These are phyloP conservation scores for Plagiodera versicolora DNA, from an alignment of 2,888 invertebrate genomes.

Conservation along the genomic window DNA sequence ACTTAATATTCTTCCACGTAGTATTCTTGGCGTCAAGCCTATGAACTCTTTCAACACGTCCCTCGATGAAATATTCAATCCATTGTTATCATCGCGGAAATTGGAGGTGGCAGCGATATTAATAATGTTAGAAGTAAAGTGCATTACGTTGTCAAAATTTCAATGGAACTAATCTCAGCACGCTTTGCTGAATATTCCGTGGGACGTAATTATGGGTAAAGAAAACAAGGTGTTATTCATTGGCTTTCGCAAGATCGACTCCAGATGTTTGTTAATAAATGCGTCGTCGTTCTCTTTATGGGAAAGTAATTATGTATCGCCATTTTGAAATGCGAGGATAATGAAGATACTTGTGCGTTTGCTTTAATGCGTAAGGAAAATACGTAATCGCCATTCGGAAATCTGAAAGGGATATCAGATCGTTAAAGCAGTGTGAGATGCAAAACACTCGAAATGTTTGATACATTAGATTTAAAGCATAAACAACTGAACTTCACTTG, in stretches of 20 bases:
- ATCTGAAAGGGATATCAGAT: no score
- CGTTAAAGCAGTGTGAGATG: no score
- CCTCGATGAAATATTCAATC: neutral
- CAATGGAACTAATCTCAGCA: slow-evolving; percentile 3
- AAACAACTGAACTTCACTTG: no score
- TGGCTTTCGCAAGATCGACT: neutral
- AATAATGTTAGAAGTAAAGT: slow-evolving; percentile 11
- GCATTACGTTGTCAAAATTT: slow-evolving; percentile 20
- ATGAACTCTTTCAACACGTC: neutral
- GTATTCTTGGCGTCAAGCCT: no score
- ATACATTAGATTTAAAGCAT: no score
- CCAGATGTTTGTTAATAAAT: slow-evolving; percentile 14
- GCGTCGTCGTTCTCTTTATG: slow-evolving; percentile 19
- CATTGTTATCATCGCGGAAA: neutral
- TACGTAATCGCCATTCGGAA: no score
- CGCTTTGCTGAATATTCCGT: neutral
- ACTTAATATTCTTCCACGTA: no score
- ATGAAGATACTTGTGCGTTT: no score
- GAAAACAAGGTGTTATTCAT: neutral
- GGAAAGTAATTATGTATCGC: no score
- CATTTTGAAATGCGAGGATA: no score
- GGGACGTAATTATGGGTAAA: slow-evolving; percentile 1
- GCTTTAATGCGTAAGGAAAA: no score
- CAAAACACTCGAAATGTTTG: no score
- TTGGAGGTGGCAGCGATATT: slow-evolving; percentile 5